Conservation (phyloP, 64 coral and sea anemone species). For the Pachyseris speciosa region DNA sequence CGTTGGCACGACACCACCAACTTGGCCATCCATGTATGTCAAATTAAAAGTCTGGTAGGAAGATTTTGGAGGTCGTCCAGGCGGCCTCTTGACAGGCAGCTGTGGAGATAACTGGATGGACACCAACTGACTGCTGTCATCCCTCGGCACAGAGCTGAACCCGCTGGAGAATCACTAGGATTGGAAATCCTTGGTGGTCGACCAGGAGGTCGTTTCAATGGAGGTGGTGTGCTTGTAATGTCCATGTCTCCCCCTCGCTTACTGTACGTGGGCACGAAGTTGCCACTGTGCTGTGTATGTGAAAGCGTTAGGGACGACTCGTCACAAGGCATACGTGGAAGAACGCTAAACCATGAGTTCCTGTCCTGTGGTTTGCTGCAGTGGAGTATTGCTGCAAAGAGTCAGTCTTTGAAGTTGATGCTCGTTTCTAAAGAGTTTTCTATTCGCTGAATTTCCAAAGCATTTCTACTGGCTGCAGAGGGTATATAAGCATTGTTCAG, state of each 20-base stretch:
- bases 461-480: constrained; percentile 26
- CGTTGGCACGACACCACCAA: background rate
- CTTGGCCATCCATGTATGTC: background rate
- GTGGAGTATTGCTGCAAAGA: constrained; percentile 8
- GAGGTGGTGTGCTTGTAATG: constrained; percentile 43
- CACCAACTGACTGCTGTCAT: background rate
- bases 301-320: constrained; percentile 86
- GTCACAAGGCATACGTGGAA: constrained; percentile 95
- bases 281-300: constrained; percentile 76
- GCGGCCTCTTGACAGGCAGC: constrained; percentile 10
- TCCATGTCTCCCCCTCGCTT: constrained; percentile 69
- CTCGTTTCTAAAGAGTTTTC: constrained; percentile 34
- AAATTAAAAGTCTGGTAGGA: constrained; percentile 62
- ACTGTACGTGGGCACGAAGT: constrained; percentile 91
- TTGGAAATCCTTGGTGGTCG: constrained; percentile 79
- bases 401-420: background rate
- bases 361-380: background rate
- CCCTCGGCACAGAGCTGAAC: background rate
- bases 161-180: constrained; percentile 25
- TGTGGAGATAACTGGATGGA: constrained; percentile 30
- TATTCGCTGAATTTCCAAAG: constrained; percentile 45
- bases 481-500: constrained; percentile 1
- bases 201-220: constrained; percentile 82
- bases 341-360: constrained; percentile 76
- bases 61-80: constrained; percentile 29